Evolutionary conservation across 2,888 invertebrate genomes (phyloP), one percentile per base, ranked within the genome.

Genomic region (Rambutsinella grinnellia): DNA sequence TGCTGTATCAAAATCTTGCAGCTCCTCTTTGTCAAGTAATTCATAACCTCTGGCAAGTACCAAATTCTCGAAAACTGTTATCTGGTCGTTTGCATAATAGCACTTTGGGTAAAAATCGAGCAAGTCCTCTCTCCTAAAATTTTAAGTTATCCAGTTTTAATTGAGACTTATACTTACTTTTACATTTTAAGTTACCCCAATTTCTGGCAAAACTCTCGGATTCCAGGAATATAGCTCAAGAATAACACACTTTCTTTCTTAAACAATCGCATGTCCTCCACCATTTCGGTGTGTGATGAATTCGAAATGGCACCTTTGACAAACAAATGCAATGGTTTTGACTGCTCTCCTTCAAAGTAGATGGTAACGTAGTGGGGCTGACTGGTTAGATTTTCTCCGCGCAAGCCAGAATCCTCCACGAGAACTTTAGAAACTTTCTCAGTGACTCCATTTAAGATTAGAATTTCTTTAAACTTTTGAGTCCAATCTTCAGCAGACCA

Each of bases 21-120:
- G 17, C 0, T 66, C 76, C 26, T 53, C 62, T 49, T 76, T 76
- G 3, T 60, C 10, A n/a, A 72, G 10, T 49, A 80, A 69, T 15
- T 51, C 21, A 27, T 61, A 80, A 1, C 66, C 65, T 10, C 71
- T 63, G 19, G 69, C 66, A 19, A 67, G 8, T 2, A 69, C 62
- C 3, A 78, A 60, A 58, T 78, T 75, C 61, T 78, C 78, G 3
- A 78, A 56, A 6, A 78, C 78, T 27, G 75, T 28, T 23, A 75
- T 49, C 47, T 61, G 27, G 21, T 70, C 70, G 46, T 78, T 71
- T 23, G 67, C 78, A 21, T 62, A 62, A 26, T 70, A 66, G 56
- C 69, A 70, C 53, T 78, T 78, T n/a, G 78, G 78, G 19, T 74
- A 78, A 19, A 74, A 62, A 24, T 74, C 28, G 21, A 74, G 8